phyloP scores from a whole-genome alignment of 2,797 vertebrate genomes.

The Discoglossus pictus region DNA sequence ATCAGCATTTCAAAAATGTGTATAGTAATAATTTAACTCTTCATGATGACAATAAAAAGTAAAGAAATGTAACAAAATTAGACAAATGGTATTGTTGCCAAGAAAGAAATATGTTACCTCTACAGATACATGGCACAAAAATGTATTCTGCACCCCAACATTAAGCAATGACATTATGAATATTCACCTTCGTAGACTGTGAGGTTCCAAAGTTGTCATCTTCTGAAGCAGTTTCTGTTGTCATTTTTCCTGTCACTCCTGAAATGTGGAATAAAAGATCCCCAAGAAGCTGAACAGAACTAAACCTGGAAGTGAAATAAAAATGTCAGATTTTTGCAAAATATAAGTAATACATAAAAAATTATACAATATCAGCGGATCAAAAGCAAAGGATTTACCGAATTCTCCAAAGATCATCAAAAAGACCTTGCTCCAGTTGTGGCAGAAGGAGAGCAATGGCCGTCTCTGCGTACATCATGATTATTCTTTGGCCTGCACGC shows the following conservation, averaged over 20 bases:
- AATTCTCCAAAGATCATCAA: constrained; percentile 97
- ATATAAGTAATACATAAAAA: no score
- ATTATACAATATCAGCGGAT: background rate
- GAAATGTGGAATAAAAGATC: constrained; percentile 98
- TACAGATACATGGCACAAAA: no score
- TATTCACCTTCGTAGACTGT: constrained; percentile 88
- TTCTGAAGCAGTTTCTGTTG: constrained; percentile 95
- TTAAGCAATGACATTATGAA: background rate
- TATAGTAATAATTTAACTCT: no score
- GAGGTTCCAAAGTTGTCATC: constrained; percentile 98
- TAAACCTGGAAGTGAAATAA: constrained; percentile 76
- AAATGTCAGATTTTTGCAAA: no score
- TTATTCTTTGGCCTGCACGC: constrained; percentile 90
- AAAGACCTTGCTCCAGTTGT: constrained; percentile 94
- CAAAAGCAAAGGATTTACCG: constrained; percentile 69
- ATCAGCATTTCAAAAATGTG: no score
- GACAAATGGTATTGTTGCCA: no score
- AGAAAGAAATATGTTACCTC: no score
- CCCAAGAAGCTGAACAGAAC: constrained; percentile 96
- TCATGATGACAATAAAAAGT: no score
- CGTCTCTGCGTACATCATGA: constrained; percentile 96
- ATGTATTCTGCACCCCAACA: no score
- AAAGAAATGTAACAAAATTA: no score
- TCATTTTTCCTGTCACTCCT: constrained; percentile 98
- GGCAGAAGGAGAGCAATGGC: constrained; percentile 93